Evolutionary conservation across 2,888 invertebrate genomes (phyloP).

Genomic region (Netelia virgata): DNA sequence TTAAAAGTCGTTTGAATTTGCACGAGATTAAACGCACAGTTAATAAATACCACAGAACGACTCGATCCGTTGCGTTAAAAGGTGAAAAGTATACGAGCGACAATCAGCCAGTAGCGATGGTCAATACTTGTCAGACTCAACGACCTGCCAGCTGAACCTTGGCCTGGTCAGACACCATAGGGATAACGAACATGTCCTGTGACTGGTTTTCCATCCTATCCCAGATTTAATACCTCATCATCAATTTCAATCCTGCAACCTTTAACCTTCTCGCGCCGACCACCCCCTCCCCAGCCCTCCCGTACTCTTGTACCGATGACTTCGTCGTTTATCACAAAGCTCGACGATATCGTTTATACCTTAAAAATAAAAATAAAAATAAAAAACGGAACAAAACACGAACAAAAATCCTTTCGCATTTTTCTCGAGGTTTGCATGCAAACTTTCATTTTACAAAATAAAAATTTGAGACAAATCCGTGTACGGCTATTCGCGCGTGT

Average conservation of each 20-base stretch:
- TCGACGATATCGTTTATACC: not conserved
- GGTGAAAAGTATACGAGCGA: not conserved
- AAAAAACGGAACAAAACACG: no score
- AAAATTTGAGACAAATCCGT: no score
- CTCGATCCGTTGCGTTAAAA: not conserved
- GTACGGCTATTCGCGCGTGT: no score
- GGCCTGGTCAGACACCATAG: conserved; percentile 47
- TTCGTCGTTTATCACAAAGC: conserved; percentile 18
- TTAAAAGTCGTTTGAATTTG: no score
- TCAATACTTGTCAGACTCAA: conserved; percentile 56
- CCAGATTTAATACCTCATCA: not conserved
- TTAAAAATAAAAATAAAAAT: not conserved
- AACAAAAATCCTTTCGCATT: not conserved
- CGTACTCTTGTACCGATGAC: not conserved
- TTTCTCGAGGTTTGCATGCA: no score
- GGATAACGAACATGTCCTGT: not conserved
- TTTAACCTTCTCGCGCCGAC: not conserved
- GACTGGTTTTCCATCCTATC: no score
- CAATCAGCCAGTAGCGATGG: conserved; percentile 35
- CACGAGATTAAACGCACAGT: not conserved
- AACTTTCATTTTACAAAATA: no score
- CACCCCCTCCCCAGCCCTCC: not conserved
- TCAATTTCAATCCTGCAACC: not conserved
- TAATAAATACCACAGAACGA: not conserved
- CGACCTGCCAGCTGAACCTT: conserved; percentile 41